phyloP scores from a whole-genome alignment of 2,113 vertebrate species.

The Gadus macrocephalus region DNA sequence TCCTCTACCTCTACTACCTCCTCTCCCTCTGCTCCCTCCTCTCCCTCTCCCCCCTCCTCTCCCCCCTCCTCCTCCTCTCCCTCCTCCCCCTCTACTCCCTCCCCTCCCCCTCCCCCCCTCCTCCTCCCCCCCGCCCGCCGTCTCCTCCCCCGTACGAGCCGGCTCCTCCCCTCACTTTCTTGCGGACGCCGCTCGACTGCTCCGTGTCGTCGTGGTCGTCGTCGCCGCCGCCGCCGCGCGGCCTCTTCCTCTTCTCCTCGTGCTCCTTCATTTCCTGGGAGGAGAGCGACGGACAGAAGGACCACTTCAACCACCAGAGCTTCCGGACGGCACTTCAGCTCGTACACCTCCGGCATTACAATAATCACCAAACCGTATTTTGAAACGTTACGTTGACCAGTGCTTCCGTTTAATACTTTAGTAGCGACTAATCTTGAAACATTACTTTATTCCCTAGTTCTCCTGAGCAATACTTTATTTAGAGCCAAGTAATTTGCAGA shows the following conservation, averaged over 20 bases:
- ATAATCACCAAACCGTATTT: too few species aligned
- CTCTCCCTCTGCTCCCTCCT: constrained; percentile 6
- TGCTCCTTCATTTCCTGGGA: constrained; percentile 89
- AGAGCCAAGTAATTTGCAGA: too few species aligned
- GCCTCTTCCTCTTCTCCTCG: constrained; percentile 83
- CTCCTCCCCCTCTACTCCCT: background rate
- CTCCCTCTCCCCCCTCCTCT: background rate
- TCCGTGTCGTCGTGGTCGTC: constrained; percentile 78
- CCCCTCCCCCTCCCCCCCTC: constrained; percentile 82
- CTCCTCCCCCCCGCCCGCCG: constrained; percentile 37
- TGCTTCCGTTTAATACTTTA: too few species aligned
- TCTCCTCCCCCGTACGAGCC: constrained; percentile 1
- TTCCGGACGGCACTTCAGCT: too few species aligned
- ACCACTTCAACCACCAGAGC: too few species aligned
- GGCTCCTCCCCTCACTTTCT: constrained; percentile 84
- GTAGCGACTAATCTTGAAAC: too few species aligned
- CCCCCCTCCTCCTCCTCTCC: background rate
- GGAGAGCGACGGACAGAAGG: background rate
- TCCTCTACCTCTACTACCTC: constrained; percentile 39
- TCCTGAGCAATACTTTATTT: too few species aligned
- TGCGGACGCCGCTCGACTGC: constrained; percentile 84
- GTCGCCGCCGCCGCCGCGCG: constrained; percentile 48
- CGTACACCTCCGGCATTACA: too few species aligned
- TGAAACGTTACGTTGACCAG: too few species aligned
- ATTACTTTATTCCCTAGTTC: too few species aligned